Percentiles rank a stretch among this genome's conserved stretches.
phyloP scores from a whole-genome alignment of 30 jellyfish, hydroid and myxozoan species.

The Phacellophora camtschatica region DNA sequence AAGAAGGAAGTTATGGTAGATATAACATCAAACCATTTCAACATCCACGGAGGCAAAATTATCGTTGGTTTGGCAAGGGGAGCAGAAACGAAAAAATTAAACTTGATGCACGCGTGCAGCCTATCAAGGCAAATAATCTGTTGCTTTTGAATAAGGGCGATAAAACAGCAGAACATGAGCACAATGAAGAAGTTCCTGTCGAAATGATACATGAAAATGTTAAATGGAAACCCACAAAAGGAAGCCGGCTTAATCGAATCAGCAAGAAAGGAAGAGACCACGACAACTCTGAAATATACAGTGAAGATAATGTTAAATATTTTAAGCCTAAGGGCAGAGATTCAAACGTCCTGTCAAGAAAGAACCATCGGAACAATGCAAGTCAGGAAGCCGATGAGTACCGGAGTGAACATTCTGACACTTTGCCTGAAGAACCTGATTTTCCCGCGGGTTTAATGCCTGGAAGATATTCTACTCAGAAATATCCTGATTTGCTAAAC shows the following conservation, averaged over 20 bases:
- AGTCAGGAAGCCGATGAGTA: not conserved
- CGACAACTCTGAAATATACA: not conserved
- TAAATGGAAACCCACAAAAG: not conserved
- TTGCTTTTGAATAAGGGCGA: not conserved
- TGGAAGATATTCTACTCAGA: not conserved
- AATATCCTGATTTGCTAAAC: not conserved
- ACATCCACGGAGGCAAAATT: not conserved
- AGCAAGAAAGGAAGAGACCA: not conserved
- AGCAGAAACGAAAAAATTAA: not conserved
- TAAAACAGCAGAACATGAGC: not conserved
- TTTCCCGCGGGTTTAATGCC: conserved; percentile 43
- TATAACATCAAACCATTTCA: not conserved
- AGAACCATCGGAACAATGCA: not conserved
- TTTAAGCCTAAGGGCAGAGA: conserved; percentile 1
- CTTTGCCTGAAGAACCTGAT: conserved; percentile 8
- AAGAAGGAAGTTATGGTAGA: not conserved
- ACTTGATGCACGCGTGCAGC: conserved; percentile 21
- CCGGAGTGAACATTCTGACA: not conserved
- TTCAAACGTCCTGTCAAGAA: conserved; percentile 6
- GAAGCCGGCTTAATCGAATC: not conserved
- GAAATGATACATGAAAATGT: not conserved
- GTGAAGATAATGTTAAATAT: not conserved
- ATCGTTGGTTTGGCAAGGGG: not conserved
- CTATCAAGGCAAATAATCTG: not conserved
- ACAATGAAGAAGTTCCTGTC: not conserved